A percentile compares a stretch with the other conserved stretches of the same genome.
phyloP scores from a whole-genome alignment of 2,113 vertebrate genomes.

The Apteryx mantelli region DNA sequence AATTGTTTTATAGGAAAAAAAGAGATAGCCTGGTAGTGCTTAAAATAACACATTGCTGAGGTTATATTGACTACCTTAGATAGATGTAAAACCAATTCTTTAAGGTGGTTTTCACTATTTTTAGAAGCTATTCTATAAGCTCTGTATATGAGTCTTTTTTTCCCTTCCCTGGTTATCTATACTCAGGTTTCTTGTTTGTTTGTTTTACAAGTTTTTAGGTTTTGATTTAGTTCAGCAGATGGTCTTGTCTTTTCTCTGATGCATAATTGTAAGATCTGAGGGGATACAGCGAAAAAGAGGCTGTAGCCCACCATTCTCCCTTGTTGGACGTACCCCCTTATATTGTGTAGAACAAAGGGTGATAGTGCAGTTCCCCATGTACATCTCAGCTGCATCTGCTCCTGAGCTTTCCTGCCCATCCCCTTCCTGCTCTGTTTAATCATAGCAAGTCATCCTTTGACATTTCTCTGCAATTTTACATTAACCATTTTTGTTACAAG shows the following conservation, averaged over 20 bases:
- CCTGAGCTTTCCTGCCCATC: background rate
- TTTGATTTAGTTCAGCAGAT: background rate
- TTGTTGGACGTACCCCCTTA: rapidly evolving
- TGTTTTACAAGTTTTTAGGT: background rate
- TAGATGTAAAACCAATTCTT: background rate
- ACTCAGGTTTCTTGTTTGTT: background rate
- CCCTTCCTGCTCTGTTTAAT: background rate
- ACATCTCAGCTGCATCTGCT: background rate
- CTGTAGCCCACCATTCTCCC: background rate
- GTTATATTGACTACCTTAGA: background rate
- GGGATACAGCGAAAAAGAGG: background rate
- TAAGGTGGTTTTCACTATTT: background rate
- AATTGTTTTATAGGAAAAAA: background rate
- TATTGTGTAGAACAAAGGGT: background rate
- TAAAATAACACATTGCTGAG: background rate
- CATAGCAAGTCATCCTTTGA: background rate
- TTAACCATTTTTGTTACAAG: background rate
- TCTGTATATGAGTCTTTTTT: background rate
- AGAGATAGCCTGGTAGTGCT: background rate
- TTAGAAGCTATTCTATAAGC: background rate
- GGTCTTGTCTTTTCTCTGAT: background rate
- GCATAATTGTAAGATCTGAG: background rate
- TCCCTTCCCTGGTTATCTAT: background rate
- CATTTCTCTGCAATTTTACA: background rate
- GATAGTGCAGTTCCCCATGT: background rate